Conservation (phyloP, 2,113 vertebrate species). For the Smithornis capensis region DNA sequence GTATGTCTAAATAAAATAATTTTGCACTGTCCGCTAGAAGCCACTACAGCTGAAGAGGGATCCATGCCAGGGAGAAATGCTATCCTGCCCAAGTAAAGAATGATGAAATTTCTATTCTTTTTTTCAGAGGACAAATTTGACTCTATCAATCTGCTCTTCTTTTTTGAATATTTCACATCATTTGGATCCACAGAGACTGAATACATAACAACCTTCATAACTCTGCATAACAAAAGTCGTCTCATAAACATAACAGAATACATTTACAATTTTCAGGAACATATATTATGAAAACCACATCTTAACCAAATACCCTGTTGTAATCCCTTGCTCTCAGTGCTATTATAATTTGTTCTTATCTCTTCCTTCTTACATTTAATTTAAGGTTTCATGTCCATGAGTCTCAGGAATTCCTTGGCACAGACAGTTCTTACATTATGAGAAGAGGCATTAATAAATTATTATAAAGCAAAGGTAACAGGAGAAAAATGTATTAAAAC, state of each 20-base stretch:
- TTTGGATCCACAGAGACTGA: not conserved
- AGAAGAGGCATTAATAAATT: constrained; percentile 12
- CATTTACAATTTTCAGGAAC: constrained; percentile 44
- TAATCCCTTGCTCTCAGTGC: constrained; percentile 29
- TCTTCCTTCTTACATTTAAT: constrained; percentile 42
- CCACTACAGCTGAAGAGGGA: not conserved
- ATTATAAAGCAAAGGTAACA: constrained; percentile 12
- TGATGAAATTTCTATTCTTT: not conserved
- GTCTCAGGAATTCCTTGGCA: constrained; percentile 40
- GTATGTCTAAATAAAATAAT: constrained; percentile 39
- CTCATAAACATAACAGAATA: constrained; percentile 19
- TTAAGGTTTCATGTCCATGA: constrained; percentile 31
- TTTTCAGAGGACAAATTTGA: not conserved
- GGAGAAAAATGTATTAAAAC: not conserved
- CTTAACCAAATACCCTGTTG: constrained; percentile 40
- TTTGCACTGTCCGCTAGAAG: constrained; percentile 30
- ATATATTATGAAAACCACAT: not conserved
- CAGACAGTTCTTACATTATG: not conserved
- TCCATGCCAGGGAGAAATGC: not conserved
- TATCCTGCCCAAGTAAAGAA: not conserved
- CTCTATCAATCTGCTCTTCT: not conserved
- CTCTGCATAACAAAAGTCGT: constrained; percentile 19
- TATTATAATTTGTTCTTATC: constrained; percentile 46
- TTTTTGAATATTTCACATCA: not conserved
- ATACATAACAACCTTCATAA: not conserved